Percentiles rank a stretch among this genome's conserved stretches.
Conservation (phyloP, 2,113 vertebrate genomes). For the Cavia aperea region DNA sequence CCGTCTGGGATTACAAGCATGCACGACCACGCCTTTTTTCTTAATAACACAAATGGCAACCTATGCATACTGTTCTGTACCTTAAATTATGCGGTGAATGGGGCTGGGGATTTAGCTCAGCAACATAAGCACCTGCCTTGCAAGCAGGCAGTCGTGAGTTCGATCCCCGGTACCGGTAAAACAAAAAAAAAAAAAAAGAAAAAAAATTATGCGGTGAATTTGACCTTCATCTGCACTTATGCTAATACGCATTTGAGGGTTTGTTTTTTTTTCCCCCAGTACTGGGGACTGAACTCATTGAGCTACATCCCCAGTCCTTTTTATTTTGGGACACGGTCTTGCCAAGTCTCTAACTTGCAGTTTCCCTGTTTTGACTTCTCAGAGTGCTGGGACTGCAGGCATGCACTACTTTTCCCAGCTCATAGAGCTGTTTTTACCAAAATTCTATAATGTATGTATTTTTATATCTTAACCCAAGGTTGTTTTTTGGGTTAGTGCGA, state of each 20-base stretch:
- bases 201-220: background rate
- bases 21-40: background rate
- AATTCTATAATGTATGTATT: conserved; percentile 2
- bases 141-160: too few relatives aligned
- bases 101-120: too few relatives aligned
- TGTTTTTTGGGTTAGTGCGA: background rate
- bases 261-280: background rate
- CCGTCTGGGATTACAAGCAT: background rate
- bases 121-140: too few relatives aligned
- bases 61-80: background rate
- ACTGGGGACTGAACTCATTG: background rate
- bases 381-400: background rate
- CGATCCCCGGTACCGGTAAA: too few relatives aligned
- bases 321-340: background rate
- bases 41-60: background rate
- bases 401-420: too few relatives aligned
- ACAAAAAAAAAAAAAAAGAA: too few relatives aligned
- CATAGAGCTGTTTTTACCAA: background rate
- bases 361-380: background rate
- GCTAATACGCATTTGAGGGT: too few relatives aligned
- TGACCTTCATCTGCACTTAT: background rate
- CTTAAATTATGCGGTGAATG: background rate
- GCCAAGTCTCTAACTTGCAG: background rate
- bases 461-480: conserved; percentile 15
- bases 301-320: background rate